A percentile compares a stretch with the other conserved stretches of the same genome.
phyloP scores from a whole-genome alignment of 2,797 vertebrate species.

The Coluber constrictor region DNA sequence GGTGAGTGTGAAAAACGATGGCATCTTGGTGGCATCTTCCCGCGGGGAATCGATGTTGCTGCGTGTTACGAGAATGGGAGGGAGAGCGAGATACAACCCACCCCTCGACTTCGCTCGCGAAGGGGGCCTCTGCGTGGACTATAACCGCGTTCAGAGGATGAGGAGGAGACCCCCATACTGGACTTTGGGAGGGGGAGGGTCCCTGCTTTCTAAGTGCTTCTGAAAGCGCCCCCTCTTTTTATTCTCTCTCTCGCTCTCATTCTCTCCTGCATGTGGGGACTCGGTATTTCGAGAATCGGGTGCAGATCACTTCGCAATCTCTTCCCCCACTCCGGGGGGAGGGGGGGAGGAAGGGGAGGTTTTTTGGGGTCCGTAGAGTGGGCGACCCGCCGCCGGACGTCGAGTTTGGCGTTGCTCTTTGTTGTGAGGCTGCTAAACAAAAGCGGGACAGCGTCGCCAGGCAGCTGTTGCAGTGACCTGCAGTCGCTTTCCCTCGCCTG shows the following conservation, averaged over 20 bases:
- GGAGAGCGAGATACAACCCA: neutral
- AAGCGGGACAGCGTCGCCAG: constrained; percentile 47
- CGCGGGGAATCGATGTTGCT: constrained; percentile 7
- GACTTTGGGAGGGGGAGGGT: constrained; percentile 33
- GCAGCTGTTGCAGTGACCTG: constrained; percentile 27
- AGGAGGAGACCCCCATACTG: neutral
- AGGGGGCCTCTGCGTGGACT: neutral
- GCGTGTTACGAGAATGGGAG: neutral
- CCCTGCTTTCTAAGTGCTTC: constrained; percentile 41
- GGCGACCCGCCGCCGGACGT: constrained; percentile 36
- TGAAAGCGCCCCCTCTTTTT: constrained; percentile 45
- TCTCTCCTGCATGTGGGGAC: constrained; percentile 41
- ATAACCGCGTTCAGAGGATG: constrained; percentile 1
- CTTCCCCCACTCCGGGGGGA: neutral
- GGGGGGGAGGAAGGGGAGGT: constrained; percentile 13
- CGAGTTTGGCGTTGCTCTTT: constrained; percentile 48
- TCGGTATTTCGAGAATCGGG: neutral
- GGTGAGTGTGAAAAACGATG: constrained; percentile 77
- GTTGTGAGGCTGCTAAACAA: constrained; percentile 56
- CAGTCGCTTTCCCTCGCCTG: constrained; percentile 38
- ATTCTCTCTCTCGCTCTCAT: neutral
- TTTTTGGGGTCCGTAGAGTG: constrained; percentile 58
- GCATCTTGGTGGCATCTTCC: neutral
- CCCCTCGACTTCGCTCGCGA: neutral
- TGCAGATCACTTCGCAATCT: neutral